Evolutionary conservation across 2,888 invertebrate genomes (phyloP).

Genomic region (Julus scandinavius): DNA sequence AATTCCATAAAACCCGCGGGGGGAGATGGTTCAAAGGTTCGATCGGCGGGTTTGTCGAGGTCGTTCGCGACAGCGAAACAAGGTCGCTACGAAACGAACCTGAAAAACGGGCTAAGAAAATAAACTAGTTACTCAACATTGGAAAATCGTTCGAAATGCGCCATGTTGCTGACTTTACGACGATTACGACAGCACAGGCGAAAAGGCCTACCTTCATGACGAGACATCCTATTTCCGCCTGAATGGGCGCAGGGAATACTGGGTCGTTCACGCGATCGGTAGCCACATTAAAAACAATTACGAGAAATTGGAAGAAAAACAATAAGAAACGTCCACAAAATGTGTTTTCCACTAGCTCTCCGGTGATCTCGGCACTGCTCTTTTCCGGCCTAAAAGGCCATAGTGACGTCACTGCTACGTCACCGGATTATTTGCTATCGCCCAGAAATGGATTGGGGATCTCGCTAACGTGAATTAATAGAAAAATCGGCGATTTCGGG

Average conservation of each 20-base stretch:
- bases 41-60: neutral
- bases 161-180: conserved; percentile 24
- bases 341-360: neutral
- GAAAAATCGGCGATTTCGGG: neutral
- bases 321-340: conserved; percentile 8
- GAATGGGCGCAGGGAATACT: neutral
- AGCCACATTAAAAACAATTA: conserved; percentile 40
- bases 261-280: neutral
- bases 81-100: neutral
- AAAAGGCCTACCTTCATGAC: conserved; percentile 77
- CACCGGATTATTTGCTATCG: neutral
- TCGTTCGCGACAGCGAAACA: neutral
- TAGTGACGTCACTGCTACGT: conserved; percentile 39
- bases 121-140: neutral
- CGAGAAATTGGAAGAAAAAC: neutral
- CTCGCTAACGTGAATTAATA: neutral
- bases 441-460: neutral
- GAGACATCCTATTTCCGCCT: conserved; percentile 77
- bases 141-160: conserved; percentile 17
- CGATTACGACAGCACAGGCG: neutral
- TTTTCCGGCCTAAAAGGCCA: conserved; percentile 53
- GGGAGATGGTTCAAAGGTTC: neutral
- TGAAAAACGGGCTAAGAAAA: conserved; percentile 2
- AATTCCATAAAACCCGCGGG: neutral
- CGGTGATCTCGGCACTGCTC: neutral